A percentile compares a stretch with the other conserved stretches of the same genome.
phyloP scores from a whole-genome alignment of 1,140 invertebrate species.

The Temnothorax nylanderi region DNA sequence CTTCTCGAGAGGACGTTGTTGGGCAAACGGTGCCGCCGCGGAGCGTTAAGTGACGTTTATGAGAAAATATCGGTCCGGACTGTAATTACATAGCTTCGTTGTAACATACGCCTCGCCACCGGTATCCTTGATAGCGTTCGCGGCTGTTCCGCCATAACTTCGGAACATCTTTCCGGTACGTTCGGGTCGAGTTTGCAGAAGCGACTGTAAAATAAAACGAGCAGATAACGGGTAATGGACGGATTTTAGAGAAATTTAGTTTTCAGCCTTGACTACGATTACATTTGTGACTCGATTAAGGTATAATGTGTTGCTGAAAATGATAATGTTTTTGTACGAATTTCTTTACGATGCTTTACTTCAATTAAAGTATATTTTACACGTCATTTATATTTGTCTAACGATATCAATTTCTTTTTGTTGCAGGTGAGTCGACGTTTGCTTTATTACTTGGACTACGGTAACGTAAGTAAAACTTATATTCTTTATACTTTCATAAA shows the following conservation, averaged over 20 bases:
- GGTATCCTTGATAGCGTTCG: constrained; percentile 43
- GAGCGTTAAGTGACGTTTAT: constrained; percentile 77
- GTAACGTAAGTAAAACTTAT: constrained; percentile 24
- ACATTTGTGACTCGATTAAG: not conserved
- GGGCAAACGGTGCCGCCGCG: constrained; percentile 52
- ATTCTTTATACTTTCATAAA: not conserved
- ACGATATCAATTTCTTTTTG: constrained; percentile 68
- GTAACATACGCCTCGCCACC: constrained; percentile 45
- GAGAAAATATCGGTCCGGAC: constrained; percentile 77
- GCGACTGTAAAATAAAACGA: constrained; percentile 7
- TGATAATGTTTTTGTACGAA: not conserved
- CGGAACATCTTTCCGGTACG: not conserved
- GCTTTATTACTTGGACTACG: not conserved
- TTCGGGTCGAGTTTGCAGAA: not conserved
- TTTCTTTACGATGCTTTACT: not conserved
- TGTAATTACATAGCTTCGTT: constrained; percentile 77
- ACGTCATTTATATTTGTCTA: not conserved
- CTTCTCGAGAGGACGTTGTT: constrained; percentile 43
- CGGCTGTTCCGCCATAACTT: constrained; percentile 19
- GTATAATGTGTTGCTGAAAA: not conserved
- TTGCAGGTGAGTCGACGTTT: constrained; percentile 80
- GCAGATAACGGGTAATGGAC: not conserved
- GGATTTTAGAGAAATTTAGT: not conserved
- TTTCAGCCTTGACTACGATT: not conserved
- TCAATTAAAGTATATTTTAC: not conserved